Evolutionary conservation across 2,888 invertebrate genomes (phyloP).

Genomic region (Meloe dianella): DNA sequence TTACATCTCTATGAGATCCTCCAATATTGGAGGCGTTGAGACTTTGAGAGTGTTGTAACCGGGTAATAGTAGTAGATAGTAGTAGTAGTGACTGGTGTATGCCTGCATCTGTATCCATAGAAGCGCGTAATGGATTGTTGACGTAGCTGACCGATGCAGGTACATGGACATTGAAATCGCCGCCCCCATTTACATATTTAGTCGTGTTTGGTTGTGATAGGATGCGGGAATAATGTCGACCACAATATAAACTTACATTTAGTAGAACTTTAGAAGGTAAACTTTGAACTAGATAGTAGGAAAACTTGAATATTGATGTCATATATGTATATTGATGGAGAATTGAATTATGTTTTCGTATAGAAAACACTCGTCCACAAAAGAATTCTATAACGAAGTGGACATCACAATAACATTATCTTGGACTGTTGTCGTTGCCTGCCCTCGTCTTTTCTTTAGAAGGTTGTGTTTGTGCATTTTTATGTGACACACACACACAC

Average conservation of each 20-base stretch:
- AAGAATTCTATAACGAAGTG: conserved; percentile 28
- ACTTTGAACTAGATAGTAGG: conserved; percentile 44
- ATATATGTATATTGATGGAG: conserved; percentile 45
- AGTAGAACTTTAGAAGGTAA: conserved; percentile 53
- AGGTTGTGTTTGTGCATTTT: conserved; percentile 55
- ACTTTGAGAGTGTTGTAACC: conserved; percentile 2
- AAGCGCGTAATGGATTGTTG: conserved; percentile 58
- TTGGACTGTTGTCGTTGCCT: conserved; percentile 16
- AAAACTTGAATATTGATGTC: conserved; percentile 57
- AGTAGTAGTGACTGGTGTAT: neutral
- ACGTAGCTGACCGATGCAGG: conserved; percentile 60
- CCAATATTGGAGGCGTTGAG: conserved; percentile 1
- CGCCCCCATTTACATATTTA: conserved; percentile 56
- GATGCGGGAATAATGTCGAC: conserved; percentile 52
- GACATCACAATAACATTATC: conserved; percentile 38
- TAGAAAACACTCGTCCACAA: conserved; percentile 48
- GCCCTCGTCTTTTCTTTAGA: conserved; percentile 30
- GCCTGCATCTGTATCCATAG: conserved; percentile 42
- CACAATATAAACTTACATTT: conserved; percentile 50
- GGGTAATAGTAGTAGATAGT: neutral
- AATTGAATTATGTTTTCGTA: conserved; percentile 49
- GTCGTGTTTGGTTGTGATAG: conserved; percentile 58
- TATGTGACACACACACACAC: conserved; percentile 51
- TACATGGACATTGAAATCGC: conserved; percentile 47
- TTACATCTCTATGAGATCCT: neutral